phyloP scores from a whole-genome alignment of 2,888 invertebrate genomes.

The Teleiodes luculella region DNA sequence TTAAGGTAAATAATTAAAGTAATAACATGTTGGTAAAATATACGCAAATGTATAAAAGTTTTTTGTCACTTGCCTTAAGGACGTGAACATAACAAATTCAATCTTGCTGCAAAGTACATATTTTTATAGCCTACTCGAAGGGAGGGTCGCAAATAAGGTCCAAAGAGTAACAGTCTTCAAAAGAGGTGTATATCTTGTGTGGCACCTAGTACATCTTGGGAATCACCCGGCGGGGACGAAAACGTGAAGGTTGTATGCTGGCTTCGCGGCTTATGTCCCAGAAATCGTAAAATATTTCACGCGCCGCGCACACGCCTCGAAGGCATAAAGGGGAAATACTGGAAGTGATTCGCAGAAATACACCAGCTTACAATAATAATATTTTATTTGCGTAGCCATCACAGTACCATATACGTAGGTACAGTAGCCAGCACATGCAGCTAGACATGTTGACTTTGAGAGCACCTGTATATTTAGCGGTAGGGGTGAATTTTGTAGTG shows the following conservation, averaged over 20 bases:
- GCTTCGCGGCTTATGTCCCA: constrained; percentile 61
- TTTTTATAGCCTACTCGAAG: not conserved
- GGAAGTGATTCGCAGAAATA: not conserved
- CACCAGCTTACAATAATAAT: no score
- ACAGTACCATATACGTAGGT: no score
- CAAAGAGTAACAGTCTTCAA: constrained; percentile 13
- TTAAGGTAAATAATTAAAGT: no score
- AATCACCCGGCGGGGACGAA: constrained; percentile 64
- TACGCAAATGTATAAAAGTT: no score
- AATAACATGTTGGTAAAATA: no score
- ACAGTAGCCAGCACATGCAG: no score
- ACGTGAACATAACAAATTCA: not conserved
- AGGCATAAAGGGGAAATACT: not conserved
- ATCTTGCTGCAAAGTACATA: not conserved
- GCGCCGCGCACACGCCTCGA: constrained; percentile 46
- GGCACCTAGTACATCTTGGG: constrained; percentile 45
- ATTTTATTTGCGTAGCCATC: no score
- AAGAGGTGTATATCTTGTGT: constrained; percentile 31
- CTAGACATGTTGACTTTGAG: no score
- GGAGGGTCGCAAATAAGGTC: constrained; percentile 4
- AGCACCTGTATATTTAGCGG: no score
- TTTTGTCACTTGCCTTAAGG: no score
- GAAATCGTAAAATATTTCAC: constrained; percentile 74
- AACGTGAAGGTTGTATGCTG: constrained; percentile 50
- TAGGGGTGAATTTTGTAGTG: no score